Evolutionary conservation across 2,797 vertebrate species (phyloP), one percentile per base, ranked within the genome.

Genomic region (Clarias fuscus): DNA sequence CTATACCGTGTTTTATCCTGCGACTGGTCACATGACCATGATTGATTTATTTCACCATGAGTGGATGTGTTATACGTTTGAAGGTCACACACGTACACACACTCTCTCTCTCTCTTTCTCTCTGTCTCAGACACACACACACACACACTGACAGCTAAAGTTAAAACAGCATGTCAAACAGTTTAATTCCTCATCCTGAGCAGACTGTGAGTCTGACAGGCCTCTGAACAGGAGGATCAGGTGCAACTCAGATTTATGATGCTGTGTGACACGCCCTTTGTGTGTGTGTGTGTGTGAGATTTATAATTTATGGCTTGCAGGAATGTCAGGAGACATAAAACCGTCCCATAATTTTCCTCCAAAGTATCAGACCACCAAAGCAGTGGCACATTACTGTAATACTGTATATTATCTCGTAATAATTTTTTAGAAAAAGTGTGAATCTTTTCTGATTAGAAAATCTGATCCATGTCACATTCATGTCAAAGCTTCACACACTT

Each of bases 321-420:
- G 75, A 82, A 82, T 79, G 88, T 85, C 77, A 64, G 72, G 65
- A 82, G 24, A 87, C 86, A 85, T 90, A 83, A 90, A 90, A 86
- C 73, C 71, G 73, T 77, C 84, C 67, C 67, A 86, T 88, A 90
- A 85, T 67, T 64, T 68, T 77, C 30, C 6, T 48, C 65, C n/a
- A 75, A 80, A 86, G 78, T 87, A 82, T 86, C 48, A 72, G 86
- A 90, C 89, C 89, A 88, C 89, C 82, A 79, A 75, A 87, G 77
- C 7, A 24, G 65, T 27, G 82, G 30, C 30, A 30, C 64, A 59
- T 56, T 27, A 56, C 53, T 14, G 13, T 13, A 53, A 53, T 13
- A 53, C 11, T 53, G 11, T 53, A 53, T 27, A 56, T 76, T n/a
- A 58, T 58, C 73, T 30, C 53, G 5, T 76, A 30, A 53, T n/a